Conservation (phyloP, 2,797 vertebrate species). For the Xyrichtys novacula region DNA sequence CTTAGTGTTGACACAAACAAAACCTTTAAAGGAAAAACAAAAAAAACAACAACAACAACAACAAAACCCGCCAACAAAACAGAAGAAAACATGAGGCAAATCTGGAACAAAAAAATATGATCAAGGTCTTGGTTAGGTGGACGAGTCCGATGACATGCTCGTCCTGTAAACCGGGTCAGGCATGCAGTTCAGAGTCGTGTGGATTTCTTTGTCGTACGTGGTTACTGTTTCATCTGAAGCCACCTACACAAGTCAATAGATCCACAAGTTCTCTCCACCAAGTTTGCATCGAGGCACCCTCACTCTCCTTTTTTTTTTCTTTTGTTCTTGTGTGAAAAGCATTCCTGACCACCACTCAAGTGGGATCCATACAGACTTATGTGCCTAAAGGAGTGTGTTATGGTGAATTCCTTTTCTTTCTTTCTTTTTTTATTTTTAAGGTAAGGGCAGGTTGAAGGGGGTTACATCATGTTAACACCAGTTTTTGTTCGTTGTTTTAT, state of each 20-base stretch:
- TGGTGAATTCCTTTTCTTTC: constrained; percentile 55
- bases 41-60: constrained; percentile 9
- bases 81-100: constrained; percentile 29
- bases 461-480: constrained; percentile 57
- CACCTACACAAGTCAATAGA: constrained; percentile 55
- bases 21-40: constrained; percentile 42
- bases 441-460: constrained; percentile 12
- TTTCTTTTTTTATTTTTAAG: constrained; percentile 20
- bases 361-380: constrained; percentile 80
- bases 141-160: constrained; percentile 47
- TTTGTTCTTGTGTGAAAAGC: constrained; percentile 68
- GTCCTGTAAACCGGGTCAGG: constrained; percentile 57
- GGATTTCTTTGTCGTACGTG: constrained; percentile 50
- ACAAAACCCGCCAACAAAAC: constrained; percentile 10
- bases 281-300: constrained; percentile 55
- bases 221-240: constrained; percentile 55
- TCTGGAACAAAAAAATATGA: constrained; percentile 51
- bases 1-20: constrained; percentile 70
- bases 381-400: constrained; percentile 83
- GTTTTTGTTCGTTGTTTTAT: constrained; percentile 55
- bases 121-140: constrained; percentile 51
- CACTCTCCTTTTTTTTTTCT: constrained; percentile 39
- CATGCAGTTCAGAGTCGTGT: constrained; percentile 55
- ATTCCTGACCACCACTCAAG: constrained; percentile 77
- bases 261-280: constrained; percentile 47